Evolutionary conservation across 2,888 invertebrate species (phyloP), one percentile per base, ranked within the genome.

Genomic region (Hoplodrina ambigua): DNA sequence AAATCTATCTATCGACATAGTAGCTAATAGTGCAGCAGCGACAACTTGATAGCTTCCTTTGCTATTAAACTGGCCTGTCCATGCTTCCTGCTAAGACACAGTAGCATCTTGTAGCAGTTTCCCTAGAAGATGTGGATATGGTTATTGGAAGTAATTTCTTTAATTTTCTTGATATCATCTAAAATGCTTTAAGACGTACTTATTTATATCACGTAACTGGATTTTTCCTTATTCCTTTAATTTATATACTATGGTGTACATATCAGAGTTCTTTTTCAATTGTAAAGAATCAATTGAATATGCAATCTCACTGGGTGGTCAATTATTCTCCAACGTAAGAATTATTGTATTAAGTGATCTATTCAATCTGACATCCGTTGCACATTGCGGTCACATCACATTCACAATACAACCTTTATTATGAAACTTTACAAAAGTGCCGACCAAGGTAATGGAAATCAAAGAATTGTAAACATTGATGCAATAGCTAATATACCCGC

Each of bases 21-120:
- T 89, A 88, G 85, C 87, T 92, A 90, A 94, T 92, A 91, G 90
- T 85, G 83, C 85, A 86, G 82, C 86, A 90, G 87, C 89, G 95
- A 95, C 94, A 94, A 92, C 88, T 94, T 95, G 93, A 95, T 94
- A 91, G 94, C 92, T 94, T 95, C 94, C 94, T 92, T 88, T 90
- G 85, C 89, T 90, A 88, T 90, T 90, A 90, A 90, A 89, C 84
- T 82, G 84, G 81, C 84, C 83, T 84, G 83, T 83, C 85, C 83
- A 66, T 84, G 82, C 78, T 88, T 89, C 89, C 89, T 88, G 85
- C 78, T 86, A 77, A 64, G 80, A 73, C 80, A 82, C 83, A 86
- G 81, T 80, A 80, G 69, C 73, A 77, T 75, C 85, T 76, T 79
- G 76, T 83, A 79, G 30, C 53, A 33, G 63, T 72, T 79, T 78